phyloP scores from a whole-genome alignment of 2,113 vertebrate species.

The Camarhynchus parvulus region DNA sequence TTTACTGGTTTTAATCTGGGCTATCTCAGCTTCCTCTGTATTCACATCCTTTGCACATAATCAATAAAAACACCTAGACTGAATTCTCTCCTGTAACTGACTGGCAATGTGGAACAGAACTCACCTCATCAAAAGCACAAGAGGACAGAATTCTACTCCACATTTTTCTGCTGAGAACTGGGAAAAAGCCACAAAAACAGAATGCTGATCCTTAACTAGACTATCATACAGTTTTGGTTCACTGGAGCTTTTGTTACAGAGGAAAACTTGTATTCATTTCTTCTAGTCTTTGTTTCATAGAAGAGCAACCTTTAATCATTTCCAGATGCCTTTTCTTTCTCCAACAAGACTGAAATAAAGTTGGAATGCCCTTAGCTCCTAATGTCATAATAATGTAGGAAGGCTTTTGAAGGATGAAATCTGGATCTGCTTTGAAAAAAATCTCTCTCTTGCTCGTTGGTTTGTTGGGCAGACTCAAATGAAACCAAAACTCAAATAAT shows the following conservation, averaged over 20 bases:
- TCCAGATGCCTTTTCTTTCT: constrained; percentile 41
- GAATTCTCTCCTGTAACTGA: not conserved
- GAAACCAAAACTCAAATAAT: constrained; percentile 27
- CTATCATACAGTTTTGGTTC: not conserved
- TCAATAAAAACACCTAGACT: constrained; percentile 7
- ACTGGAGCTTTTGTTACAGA: not conserved
- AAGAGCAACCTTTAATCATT: constrained; percentile 38
- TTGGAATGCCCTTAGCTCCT: constrained; percentile 32
- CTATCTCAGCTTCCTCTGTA: constrained; percentile 2
- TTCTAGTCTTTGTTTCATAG: constrained; percentile 22
- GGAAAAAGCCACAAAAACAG: not conserved
- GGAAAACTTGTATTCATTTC: not conserved
- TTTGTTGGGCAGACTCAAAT: not conserved
- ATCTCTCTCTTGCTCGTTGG: not conserved
- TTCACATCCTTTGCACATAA: not conserved
- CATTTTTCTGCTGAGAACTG: not conserved
- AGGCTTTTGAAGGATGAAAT: constrained; percentile 21
- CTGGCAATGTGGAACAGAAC: not conserved
- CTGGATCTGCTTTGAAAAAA: constrained; percentile 49
- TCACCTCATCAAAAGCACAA: not conserved
- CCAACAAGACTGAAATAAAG: constrained; percentile 31
- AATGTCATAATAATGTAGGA: constrained; percentile 6
- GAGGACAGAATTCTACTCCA: not conserved
- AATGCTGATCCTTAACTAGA: not conserved
- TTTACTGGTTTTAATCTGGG: not conserved